These are phyloP conservation scores for Drosophila bocqueti DNA, from an alignment of 1,140 invertebrate genomes.

Conservation along the genomic window DNA sequence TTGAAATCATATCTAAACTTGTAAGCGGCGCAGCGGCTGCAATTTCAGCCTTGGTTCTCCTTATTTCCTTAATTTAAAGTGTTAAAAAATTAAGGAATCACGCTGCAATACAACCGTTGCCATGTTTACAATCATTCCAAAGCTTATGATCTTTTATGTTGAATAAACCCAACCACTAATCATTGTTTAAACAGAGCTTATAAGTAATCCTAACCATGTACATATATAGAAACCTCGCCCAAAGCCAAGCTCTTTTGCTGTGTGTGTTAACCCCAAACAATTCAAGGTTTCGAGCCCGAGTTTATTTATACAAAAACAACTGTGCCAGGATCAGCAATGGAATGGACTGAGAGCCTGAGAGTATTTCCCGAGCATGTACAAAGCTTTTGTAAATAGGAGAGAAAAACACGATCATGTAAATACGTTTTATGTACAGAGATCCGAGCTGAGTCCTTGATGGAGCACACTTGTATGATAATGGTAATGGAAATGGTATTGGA, in stretches of 20 bases:
- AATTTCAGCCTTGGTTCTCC: no score
- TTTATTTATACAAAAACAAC: background rate
- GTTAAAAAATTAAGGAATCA: background rate
- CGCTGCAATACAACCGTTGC: background rate
- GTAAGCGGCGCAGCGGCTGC: background rate
- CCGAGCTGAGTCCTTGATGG: slow-evolving; percentile 27
- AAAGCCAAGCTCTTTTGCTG: background rate
- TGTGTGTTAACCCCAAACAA: background rate
- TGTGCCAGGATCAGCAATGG: slow-evolving; percentile 24
- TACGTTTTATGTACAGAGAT: slow-evolving; percentile 6
- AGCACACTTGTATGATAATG: slow-evolving; percentile 28
- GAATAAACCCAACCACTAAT: background rate
- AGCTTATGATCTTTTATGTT: background rate
- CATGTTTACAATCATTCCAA: background rate
- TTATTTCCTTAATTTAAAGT: no score
- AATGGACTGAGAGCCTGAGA: slow-evolving; percentile 38
- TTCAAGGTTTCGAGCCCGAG: background rate
- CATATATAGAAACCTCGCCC: background rate
- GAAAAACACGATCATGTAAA: slow-evolving; percentile 14
- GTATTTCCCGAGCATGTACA: slow-evolving; percentile 25
- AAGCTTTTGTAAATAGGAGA: slow-evolving; percentile 62
- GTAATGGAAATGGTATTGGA: slow-evolving; percentile 52
- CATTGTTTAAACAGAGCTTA: background rate
- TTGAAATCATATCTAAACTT: background rate
- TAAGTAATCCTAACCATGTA: background rate